Evolutionary conservation across 2,113 vertebrate species (phyloP).

Genomic region (Colossoma macropomum): DNA sequence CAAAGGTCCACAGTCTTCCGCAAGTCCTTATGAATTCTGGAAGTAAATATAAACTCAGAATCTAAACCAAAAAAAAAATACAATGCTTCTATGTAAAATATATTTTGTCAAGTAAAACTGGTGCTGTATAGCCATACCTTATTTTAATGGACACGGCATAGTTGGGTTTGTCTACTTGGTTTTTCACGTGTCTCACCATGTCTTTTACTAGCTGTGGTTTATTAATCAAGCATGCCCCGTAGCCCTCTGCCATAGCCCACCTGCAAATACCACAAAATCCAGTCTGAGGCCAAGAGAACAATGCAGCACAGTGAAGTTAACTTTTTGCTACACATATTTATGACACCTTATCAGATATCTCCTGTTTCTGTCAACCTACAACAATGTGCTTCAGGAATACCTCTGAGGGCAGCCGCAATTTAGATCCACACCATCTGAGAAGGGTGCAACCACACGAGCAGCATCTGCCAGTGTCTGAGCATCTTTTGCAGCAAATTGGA

Average conservation of each 20-base stretch:
- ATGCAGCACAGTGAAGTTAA: background rate
- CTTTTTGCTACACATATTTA: no score
- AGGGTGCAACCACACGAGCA: conserved; percentile 85
- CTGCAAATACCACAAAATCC: conserved; percentile 70
- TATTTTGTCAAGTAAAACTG: background rate
- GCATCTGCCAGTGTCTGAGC: conserved; percentile 90
- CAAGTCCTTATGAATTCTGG: conserved; percentile 91
- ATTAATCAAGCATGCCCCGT: conserved; percentile 95
- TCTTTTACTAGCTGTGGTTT: conserved; percentile 92
- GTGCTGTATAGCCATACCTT: conserved; percentile 77
- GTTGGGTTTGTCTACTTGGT: conserved; percentile 85
- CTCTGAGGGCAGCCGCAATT: conserved; percentile 99
- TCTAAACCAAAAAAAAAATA: background rate
- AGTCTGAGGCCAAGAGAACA: background rate
- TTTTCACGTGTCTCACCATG: conserved; percentile 91
- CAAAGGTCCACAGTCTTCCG: conserved; percentile 91
- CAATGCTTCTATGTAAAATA: background rate
- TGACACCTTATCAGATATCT: background rate
- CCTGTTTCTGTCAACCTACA: background rate
- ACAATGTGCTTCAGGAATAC: conserved; percentile 48
- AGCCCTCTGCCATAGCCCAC: conserved; percentile 94
- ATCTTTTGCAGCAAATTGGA: conserved; percentile 95
- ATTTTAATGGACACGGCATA: conserved; percentile 96
- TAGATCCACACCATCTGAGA: conserved; percentile 92
- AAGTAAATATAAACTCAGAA: background rate